Evolutionary conservation across 2,113 vertebrate species (phyloP).

Genomic region (Pithys albifrons): DNA sequence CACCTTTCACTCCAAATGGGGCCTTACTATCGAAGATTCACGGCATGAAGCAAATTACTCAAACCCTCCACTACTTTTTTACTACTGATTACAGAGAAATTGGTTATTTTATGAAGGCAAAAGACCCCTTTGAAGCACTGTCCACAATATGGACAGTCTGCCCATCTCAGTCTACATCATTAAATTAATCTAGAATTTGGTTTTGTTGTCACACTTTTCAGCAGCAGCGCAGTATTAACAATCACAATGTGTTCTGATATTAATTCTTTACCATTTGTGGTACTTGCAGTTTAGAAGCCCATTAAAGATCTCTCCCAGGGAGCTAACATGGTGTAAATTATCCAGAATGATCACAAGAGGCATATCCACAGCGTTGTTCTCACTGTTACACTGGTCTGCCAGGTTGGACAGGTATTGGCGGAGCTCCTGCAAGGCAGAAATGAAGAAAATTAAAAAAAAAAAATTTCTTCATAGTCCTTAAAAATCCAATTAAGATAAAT

Average conservation of each 20-base stretch:
- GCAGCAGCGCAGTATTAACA: neutral
- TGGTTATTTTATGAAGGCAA: neutral
- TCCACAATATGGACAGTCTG: neutral
- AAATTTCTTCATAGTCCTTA: neutral
- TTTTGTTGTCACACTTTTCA: neutral
- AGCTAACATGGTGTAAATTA: slow-evolving; percentile 94
- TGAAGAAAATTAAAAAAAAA: neutral
- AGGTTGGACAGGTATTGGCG: slow-evolving; percentile 93
- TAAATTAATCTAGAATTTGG: neutral
- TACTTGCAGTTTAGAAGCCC: slow-evolving; percentile 94
- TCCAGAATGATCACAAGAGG: slow-evolving; percentile 95
- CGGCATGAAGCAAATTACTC: neutral
- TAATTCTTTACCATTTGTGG: slow-evolving; percentile 85
- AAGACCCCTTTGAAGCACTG: neutral
- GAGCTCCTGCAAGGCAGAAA: slow-evolving; percentile 79
- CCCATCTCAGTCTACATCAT: neutral
- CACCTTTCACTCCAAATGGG: neutral
- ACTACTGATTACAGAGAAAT: neutral
- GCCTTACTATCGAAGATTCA: neutral
- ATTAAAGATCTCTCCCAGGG: slow-evolving; percentile 95
- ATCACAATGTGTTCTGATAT: rapidly evolving
- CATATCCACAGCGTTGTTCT: slow-evolving; percentile 80
- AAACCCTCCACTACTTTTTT: neutral
- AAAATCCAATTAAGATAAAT: neutral
- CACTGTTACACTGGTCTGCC: slow-evolving; percentile 90